Percentiles rank a stretch among this genome's conserved stretches.
Conservation (phyloP, 2,113 vertebrate genomes). For the Hydrochoerus hydrochaeris region DNA sequence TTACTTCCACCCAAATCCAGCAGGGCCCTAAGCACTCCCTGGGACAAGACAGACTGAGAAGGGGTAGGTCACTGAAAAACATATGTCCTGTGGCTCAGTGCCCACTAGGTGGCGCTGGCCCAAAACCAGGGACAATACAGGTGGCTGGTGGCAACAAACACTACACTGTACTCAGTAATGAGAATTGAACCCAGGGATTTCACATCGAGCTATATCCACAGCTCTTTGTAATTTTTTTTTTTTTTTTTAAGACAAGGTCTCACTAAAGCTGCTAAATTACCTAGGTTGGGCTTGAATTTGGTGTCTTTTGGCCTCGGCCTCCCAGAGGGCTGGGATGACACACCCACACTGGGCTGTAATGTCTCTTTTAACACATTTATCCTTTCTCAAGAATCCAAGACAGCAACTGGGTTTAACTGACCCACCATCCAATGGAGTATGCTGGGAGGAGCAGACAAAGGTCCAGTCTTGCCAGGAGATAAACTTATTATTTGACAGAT, state of each 20-base stretch:
- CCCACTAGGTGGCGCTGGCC: neutral
- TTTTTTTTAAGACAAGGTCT: neutral
- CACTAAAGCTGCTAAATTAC: neutral
- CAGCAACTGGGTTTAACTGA: fast-evolving
- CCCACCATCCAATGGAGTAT: neutral
- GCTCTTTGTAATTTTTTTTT: neutral
- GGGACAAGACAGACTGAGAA: fast-evolving
- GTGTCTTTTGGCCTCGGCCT: neutral
- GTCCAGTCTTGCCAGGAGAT: neutral
- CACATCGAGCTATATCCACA: neutral
- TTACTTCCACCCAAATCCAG: neutral
- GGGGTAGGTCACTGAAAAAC: neutral
- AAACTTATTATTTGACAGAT: neutral
- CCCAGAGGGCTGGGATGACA: neutral
- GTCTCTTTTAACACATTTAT: neutral
- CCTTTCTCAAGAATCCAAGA: neutral
- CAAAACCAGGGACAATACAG: neutral
- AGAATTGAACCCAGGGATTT: neutral
- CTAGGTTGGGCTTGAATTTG: too few species aligned
- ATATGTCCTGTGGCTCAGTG: neutral
- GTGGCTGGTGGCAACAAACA: neutral
- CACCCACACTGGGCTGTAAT: neutral
- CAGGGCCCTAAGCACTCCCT: too few species aligned
- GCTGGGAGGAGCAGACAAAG: neutral
- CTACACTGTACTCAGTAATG: neutral